phyloP scores from a whole-genome alignment of 2,113 vertebrate species.

The Microtus pennsylvanicus region DNA sequence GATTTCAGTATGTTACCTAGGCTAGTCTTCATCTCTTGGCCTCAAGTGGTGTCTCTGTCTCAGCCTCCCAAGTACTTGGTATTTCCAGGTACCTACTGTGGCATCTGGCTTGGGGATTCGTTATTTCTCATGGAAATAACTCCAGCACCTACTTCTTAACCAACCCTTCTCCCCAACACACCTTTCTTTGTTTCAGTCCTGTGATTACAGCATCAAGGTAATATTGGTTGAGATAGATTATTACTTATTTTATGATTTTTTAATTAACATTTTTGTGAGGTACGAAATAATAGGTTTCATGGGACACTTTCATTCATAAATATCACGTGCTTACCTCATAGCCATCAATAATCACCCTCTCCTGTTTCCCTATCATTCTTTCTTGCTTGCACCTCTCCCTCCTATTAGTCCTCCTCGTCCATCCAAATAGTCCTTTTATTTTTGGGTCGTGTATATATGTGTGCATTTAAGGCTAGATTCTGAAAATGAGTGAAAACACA shows the following conservation, averaged over 20 bases:
- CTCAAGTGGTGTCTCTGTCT: not conserved
- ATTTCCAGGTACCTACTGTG: not conserved
- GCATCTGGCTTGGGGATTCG: not conserved
- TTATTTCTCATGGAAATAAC: not conserved
- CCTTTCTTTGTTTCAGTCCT: not conserved
- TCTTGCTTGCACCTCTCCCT: not conserved
- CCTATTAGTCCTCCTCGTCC: too few relatives aligned
- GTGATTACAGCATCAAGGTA: not conserved
- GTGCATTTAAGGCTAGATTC: not conserved
- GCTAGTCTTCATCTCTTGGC: not conserved
- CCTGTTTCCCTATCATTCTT: too few relatives aligned
- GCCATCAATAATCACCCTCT: not conserved
- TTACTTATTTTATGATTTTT: not conserved
- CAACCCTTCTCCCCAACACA: not conserved
- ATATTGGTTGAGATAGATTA: not conserved
- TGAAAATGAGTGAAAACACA: not conserved
- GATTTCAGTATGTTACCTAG: not conserved
- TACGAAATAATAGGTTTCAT: not conserved
- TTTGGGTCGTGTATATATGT: too few relatives aligned
- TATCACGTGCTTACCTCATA: not conserved
- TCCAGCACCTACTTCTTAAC: not conserved
- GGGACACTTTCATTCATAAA: not conserved
- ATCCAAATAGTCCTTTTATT: not conserved
- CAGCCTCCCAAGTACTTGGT: not conserved
- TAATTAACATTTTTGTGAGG: not conserved